Conservation (phyloP, 1,140 invertebrate genomes). For the Babylonia areolata region DNA sequence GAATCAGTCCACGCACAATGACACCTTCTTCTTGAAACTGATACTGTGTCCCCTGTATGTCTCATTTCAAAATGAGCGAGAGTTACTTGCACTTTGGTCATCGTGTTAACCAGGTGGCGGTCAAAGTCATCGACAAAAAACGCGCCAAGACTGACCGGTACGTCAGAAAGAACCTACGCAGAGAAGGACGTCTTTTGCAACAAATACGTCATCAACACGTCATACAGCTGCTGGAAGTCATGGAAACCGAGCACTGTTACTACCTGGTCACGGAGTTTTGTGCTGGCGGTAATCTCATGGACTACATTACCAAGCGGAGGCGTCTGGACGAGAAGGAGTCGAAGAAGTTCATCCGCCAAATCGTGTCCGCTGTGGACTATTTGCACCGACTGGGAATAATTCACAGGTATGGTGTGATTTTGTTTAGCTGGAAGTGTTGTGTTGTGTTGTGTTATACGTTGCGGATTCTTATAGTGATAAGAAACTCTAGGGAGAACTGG, state of each 20-base stretch:
- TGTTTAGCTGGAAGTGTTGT: neutral
- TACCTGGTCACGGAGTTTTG: constrained; percentile 74
- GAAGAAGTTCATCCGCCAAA: constrained; percentile 69
- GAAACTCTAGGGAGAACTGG: no score
- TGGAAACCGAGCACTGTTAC: constrained; percentile 75
- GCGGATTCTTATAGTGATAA: no score
- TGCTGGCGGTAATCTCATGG: constrained; percentile 72
- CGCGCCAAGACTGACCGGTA: constrained; percentile 71
- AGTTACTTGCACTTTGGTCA: no score
- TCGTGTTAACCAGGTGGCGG: no score
- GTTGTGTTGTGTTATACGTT: no score
- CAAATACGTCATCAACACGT: constrained; percentile 71
- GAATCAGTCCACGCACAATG: no score
- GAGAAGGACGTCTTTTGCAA: constrained; percentile 73
- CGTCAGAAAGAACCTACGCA: constrained; percentile 71
- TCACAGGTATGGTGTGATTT: constrained; percentile 62
- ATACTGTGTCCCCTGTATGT: no score
- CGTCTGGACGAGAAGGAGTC: constrained; percentile 69
- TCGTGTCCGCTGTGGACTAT: constrained; percentile 74
- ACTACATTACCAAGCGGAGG: constrained; percentile 69
- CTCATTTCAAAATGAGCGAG: no score
- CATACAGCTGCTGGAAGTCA: constrained; percentile 70
- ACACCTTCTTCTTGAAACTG: no score
- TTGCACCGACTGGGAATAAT: constrained; percentile 71
- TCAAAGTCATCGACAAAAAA: constrained; percentile 75